These are phyloP conservation scores for Drosophila micromelanica DNA, from an alignment of 1,140 invertebrate genomes.

Conservation along the genomic window DNA sequence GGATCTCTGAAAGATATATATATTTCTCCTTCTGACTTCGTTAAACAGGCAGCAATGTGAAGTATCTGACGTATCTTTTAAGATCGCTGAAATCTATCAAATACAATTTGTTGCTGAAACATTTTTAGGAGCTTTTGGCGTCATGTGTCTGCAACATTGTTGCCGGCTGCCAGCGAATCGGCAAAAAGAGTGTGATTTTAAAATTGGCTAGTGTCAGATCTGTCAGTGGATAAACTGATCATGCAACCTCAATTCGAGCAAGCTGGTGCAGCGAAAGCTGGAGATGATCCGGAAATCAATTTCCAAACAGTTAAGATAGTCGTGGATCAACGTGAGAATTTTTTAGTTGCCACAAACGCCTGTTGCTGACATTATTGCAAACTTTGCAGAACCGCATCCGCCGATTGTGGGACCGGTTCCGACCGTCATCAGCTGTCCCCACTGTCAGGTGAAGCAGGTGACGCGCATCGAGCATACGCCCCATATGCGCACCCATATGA, in stretches of 20 bases:
- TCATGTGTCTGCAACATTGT: slow-evolving; percentile 8
- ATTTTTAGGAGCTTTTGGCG: slow-evolving; percentile 27
- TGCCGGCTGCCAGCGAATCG: slow-evolving; percentile 2
- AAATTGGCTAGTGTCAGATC: slow-evolving; percentile 22
- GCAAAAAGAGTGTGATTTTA: neutral
- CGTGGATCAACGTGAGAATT: slow-evolving; percentile 72
- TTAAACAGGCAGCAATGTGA: too few species aligned
- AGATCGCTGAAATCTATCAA: too few species aligned
- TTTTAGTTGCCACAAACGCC: too few species aligned
- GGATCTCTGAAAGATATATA: too few species aligned
- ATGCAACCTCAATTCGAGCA: slow-evolving; percentile 17
- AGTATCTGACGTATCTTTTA: too few species aligned
- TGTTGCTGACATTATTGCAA: neutral
- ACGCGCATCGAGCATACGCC: slow-evolving; percentile 85
- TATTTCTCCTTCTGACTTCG: too few species aligned
- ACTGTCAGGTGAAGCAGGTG: slow-evolving; percentile 85
- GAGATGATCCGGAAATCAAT: slow-evolving; percentile 73
- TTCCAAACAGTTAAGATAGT: slow-evolving; percentile 58
- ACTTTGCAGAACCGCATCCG: slow-evolving; percentile 51
- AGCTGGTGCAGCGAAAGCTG: too few species aligned
- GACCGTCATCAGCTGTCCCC: slow-evolving; percentile 85
- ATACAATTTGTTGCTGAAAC: too few species aligned
- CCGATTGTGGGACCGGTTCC: slow-evolving; percentile 84
- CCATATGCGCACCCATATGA: slow-evolving; percentile 86
- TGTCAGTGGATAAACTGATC: slow-evolving; percentile 14